Evolutionary conservation across 2,113 vertebrate genomes (phyloP).

Genomic region (Leptobrachium ailaonicum): DNA sequence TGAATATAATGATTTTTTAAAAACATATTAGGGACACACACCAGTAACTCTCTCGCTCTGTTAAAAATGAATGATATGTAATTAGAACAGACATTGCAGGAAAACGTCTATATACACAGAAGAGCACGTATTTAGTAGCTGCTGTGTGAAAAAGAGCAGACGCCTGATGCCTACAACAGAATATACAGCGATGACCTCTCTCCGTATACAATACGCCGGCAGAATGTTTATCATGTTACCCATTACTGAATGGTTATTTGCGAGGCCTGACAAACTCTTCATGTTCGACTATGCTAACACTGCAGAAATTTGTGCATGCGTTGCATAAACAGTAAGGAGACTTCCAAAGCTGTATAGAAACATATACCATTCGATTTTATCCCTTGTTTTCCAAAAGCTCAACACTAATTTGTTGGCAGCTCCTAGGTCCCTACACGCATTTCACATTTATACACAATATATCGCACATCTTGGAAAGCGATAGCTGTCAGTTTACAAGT

Average conservation of each 20-base stretch:
- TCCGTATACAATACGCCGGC: background rate
- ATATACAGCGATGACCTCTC: background rate
- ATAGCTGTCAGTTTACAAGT: background rate
- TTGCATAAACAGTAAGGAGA: background rate
- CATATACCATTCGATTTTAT: background rate
- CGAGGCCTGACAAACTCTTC: background rate
- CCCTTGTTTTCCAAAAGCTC: background rate
- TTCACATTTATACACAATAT: background rate
- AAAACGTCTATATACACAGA: background rate
- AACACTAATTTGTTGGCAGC: background rate
- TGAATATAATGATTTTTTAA: too few relatives aligned
- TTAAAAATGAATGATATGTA: too few relatives aligned
- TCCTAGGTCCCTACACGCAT: background rate
- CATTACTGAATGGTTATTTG: constrained; percentile 17
- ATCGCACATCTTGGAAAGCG: background rate
- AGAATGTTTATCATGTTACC: background rate
- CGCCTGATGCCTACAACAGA: background rate
- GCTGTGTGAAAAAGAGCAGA: background rate
- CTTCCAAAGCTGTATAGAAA: background rate
- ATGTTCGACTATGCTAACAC: constrained; percentile 3
- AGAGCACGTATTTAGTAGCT: background rate
- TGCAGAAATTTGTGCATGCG: constrained; percentile 6
- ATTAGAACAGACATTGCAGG: too few relatives aligned
- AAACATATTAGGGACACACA: too few relatives aligned
- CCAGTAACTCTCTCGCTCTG: too few relatives aligned